Percentiles rank a stretch among this genome's conserved stretches.
Conservation (phyloP, 2,888 invertebrate species). For the Myopa tessellatipennis region DNA sequence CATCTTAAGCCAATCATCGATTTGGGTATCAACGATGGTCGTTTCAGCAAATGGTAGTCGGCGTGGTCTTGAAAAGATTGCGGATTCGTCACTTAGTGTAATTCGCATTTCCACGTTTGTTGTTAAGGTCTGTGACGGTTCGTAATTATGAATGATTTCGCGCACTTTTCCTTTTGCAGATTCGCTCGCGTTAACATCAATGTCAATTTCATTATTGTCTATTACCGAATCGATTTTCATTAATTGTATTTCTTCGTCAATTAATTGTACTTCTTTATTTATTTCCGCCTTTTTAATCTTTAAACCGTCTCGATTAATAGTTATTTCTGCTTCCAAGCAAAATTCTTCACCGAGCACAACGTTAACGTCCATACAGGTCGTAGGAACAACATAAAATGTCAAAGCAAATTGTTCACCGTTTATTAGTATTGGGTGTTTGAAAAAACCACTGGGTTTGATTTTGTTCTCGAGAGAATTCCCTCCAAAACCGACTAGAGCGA, state of each 20-base stretch:
- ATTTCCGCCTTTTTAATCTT: conserved; percentile 11
- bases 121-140: conserved; percentile 46
- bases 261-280: conserved; percentile 4
- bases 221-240: conserved; percentile 30
- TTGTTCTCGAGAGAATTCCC: background rate
- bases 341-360: conserved; percentile 39
- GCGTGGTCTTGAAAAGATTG: conserved; percentile 28
- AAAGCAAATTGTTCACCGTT: too few relatives aligned
- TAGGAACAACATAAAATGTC: conserved; percentile 29
- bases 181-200: conserved; percentile 20
- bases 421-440: too few relatives aligned
- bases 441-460: too few relatives aligned
- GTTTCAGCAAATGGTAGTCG: conserved; percentile 35
- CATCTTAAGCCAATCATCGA: conserved; percentile 36
- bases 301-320: conserved; percentile 33
- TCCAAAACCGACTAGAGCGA: background rate
- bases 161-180: conserved; percentile 40
- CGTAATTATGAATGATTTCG: conserved; percentile 48
- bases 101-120: conserved; percentile 52
- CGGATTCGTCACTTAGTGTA: conserved; percentile 50
- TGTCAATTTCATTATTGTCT: conserved; percentile 22
- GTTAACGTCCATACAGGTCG: conserved; percentile 34
- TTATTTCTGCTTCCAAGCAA: conserved; percentile 30
- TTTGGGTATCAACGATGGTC: conserved; percentile 38
- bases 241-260: background rate